These are phyloP conservation scores for Dipus sagitta DNA, from an alignment of 2,797 vertebrate species.

Conservation along the genomic window DNA sequence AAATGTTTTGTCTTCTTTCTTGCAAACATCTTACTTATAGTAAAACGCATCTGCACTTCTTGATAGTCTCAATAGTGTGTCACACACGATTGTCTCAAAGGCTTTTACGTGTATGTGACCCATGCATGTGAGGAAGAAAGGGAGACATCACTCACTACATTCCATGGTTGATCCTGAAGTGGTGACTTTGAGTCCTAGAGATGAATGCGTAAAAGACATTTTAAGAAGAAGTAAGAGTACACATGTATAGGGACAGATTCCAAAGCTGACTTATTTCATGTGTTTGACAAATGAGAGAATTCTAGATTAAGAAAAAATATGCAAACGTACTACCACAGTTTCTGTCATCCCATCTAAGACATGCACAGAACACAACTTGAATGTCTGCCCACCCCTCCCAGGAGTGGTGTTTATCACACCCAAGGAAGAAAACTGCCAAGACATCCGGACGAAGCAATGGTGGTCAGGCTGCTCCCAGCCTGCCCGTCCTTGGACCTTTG, in stretches of 20 bases:
- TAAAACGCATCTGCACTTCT: background rate
- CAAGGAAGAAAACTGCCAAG: slow-evolving; percentile 72
- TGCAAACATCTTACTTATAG: background rate
- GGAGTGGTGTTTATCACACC: slow-evolving; percentile 77
- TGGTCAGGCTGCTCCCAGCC: slow-evolving; percentile 36
- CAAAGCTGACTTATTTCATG: slow-evolving; percentile 65
- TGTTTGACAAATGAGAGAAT: slow-evolving; percentile 77
- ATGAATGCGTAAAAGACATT: background rate
- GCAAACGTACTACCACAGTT: slow-evolving; percentile 67
- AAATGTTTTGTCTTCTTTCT: slow-evolving; percentile 37
- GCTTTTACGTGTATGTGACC: slow-evolving; percentile 5
- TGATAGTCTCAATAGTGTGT: background rate
- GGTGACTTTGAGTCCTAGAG: background rate
- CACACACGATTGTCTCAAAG: background rate
- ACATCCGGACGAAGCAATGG: background rate
- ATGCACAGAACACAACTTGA: slow-evolving; percentile 77
- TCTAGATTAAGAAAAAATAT: slow-evolving; percentile 81
- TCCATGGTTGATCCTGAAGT: background rate
- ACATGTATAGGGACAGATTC: slow-evolving; percentile 62
- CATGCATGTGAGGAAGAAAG: background rate
- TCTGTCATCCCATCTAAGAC: background rate
- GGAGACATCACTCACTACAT: background rate
- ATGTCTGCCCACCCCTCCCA: slow-evolving; percentile 71
- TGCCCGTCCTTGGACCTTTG: slow-evolving; percentile 48
- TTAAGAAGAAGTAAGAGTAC: slow-evolving; percentile 18